These are phyloP conservation scores for Lateolabrax maculatus DNA, from an alignment of 2,797 vertebrate species.

Conservation along the genomic window DNA sequence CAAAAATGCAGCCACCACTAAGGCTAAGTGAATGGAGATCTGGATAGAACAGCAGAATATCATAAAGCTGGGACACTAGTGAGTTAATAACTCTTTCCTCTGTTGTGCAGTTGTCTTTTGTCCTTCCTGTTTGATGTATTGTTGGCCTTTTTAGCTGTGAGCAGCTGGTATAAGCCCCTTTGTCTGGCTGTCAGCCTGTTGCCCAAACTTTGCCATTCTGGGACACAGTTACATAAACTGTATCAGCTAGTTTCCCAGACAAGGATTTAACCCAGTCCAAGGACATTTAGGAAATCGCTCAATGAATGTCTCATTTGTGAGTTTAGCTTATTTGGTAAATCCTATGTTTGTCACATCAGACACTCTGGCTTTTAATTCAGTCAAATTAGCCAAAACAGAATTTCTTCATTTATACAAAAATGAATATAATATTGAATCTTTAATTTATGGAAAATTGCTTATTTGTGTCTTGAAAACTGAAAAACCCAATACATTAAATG, in stretches of 20 bases:
- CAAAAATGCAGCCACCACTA: background rate
- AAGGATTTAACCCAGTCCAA: constrained; percentile 32
- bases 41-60: constrained; percentile 1
- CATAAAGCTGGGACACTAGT: constrained; percentile 15
- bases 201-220: constrained; percentile 30
- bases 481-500: no score
- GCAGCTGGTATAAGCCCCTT: constrained; percentile 42
- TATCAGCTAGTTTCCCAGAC: constrained; percentile 42
- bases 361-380: background rate
- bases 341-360: no score
- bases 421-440: background rate
- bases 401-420: background rate
- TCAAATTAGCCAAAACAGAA: background rate
- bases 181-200: constrained; percentile 39
- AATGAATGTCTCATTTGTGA: constrained; percentile 8
- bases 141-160: constrained; percentile 38
- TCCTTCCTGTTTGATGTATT: constrained; percentile 56
- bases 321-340: no score
- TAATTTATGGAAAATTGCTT: background rate
- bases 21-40: background rate
- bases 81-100: constrained; percentile 34
- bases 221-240: constrained; percentile 33
- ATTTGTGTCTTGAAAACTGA: background rate
- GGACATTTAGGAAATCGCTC: constrained; percentile 23
- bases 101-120: constrained; percentile 33